These are phyloP conservation scores for Potorous gilbertii DNA, from an alignment of 2,797 vertebrate genomes.

Conservation along the genomic window DNA sequence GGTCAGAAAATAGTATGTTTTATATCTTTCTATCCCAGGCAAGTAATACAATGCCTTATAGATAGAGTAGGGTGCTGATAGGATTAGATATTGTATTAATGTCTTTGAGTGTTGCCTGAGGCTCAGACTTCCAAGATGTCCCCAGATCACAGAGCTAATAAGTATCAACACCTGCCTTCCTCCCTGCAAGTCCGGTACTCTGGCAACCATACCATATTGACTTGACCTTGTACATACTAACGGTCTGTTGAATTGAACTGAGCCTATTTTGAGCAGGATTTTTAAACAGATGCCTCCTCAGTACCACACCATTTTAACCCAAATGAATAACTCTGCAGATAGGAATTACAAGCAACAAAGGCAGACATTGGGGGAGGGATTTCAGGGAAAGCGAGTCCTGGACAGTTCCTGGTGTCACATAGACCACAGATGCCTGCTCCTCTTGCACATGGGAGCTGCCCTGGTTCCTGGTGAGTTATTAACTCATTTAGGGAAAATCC, in stretches of 20 bases:
- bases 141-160: not conserved
- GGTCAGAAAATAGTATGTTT: not conserved
- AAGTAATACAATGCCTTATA: not conserved
- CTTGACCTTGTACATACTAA: not conserved
- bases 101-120: not conserved
- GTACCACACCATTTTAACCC: not conserved
- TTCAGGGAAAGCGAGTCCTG: not conserved
- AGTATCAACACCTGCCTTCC: not conserved
- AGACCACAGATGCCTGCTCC: not conserved
- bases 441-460: not conserved
- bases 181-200: not conserved
- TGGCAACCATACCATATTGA: not conserved
- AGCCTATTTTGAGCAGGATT: not conserved
- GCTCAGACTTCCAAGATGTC: not conserved
- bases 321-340: not conserved
- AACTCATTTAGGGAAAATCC: not conserved
- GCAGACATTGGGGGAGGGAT: not conserved
- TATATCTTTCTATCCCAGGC: not conserved
- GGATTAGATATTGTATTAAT: not conserved
- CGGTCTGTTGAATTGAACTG: not conserved
- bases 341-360: not conserved
- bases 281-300: not conserved
- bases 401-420: not conserved
- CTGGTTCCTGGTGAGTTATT: not conserved
- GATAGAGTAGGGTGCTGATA: not conserved